These are phyloP conservation scores for Cerastis rubricosa DNA, from an alignment of 2,888 invertebrate genomes.

Conservation along the genomic window DNA sequence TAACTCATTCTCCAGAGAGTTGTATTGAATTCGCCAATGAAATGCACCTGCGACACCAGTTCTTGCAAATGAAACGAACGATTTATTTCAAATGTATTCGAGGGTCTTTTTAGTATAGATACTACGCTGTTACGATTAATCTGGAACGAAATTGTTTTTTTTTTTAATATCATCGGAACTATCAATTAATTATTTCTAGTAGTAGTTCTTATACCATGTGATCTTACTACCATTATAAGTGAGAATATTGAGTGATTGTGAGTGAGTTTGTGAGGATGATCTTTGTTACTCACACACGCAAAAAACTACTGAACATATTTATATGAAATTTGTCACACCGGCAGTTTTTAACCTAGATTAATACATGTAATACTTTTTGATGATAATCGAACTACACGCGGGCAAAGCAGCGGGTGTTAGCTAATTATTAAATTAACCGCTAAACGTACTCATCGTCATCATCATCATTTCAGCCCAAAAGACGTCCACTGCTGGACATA, in stretches of 20 bases:
- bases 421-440: no score
- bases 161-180: background rate
- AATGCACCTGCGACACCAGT: conserved; percentile 36
- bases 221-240: background rate
- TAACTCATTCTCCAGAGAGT: background rate
- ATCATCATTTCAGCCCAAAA: no score
- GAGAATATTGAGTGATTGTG: no score
- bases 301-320: background rate
- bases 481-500: no score
- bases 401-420: no score
- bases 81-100: conserved; percentile 37
- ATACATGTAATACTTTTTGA: no score
- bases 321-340: no score
- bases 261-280: background rate
- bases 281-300: no score
- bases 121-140: background rate
- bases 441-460: no score
- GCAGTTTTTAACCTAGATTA: background rate
- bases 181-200: background rate
- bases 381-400: no score
- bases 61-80: conserved; percentile 17
- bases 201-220: background rate
- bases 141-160: background rate
- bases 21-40: conserved; percentile 41
- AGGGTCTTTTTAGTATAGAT: background rate